Conservation (phyloP, 1,140 invertebrate genomes). For the Parapsyche elsis region DNA sequence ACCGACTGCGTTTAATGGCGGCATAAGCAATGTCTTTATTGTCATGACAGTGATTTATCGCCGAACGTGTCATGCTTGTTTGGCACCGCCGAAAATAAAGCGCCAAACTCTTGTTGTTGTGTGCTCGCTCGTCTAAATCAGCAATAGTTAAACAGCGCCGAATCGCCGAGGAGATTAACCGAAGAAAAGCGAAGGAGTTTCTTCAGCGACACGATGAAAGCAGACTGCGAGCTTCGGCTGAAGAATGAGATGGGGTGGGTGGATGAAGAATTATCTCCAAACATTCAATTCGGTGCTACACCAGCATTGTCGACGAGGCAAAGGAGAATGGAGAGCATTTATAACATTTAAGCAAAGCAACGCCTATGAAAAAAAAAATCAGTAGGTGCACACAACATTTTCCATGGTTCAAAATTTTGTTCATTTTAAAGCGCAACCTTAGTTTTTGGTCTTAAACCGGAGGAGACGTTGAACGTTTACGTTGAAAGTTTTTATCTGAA, state of each 20-base stretch:
- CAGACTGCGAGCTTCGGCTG: no score
- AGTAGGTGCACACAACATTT: neutral
- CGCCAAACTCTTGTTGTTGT: conserved; percentile 18
- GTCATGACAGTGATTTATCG: conserved; percentile 45
- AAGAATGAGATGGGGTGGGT: no score
- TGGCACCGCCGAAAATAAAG: conserved; percentile 31
- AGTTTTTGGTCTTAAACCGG: no score
- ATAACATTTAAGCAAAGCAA: neutral
- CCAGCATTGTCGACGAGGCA: neutral
- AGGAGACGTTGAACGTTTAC: no score
- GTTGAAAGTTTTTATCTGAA: neutral
- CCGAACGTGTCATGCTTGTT: conserved; percentile 33
- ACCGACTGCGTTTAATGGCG: conserved; percentile 45
- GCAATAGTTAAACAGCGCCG: neutral
- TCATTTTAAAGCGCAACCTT: neutral
- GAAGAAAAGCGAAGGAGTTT: neutral
- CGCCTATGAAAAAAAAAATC: neutral
- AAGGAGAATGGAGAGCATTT: neutral
- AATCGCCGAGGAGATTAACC: conserved; percentile 6
- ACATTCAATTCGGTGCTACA: no score
- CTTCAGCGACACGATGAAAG: neutral
- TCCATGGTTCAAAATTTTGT: neutral
- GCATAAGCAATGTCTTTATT: conserved; percentile 48
- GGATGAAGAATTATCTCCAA: no score
- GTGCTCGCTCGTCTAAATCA: neutral